Evolutionary conservation across 2,888 invertebrate genomes (phyloP), one percentile per base, ranked within the genome.

Genomic region (Hirtodrosophila alboralis): DNA sequence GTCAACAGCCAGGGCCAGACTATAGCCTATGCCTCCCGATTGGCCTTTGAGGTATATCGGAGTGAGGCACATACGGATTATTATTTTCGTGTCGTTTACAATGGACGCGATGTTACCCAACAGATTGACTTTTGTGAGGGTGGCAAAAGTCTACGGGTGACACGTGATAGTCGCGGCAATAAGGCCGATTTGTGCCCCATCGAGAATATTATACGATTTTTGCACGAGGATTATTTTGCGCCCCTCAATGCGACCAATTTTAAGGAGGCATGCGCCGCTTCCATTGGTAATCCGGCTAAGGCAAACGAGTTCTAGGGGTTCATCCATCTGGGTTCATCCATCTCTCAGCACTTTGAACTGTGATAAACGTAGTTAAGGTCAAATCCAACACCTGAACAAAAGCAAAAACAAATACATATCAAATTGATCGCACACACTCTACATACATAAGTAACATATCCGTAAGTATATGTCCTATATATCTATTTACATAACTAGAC

Each of bases 11-110:
- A 88, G 0, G 89, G 89, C 2, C 85, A 85, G 26, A 93, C 94
- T 64, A 94, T 97, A 37, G 94, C 95, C 14, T 98, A 97, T 89
- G 97, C 97, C 0, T 94, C 97, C 0, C 92, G 98, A 48, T 92
- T 98, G 75, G 93, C 96, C 2, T 94, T 98, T 73, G 98, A 98
- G 90, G 94, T 98, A 0, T 97, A 97, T 84, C 94, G 94, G 72
- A 94, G 94, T 69, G 91, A 94, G 90, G 89, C 93, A 70, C 76
- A 92, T 88, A 90, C 91, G 87, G 89, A 93, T 88, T 95, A 95
- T 87, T 96, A 95, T 86, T 95, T 98, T 69, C 93, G 97, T 0
- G 92, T 97, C 0, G 91, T 98, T 9, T 94, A 95, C 68, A 97
- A 98, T 81, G 98, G 98, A 0, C 93, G 93, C 56, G 97, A 97